Percentiles rank a stretch among this genome's conserved stretches.
Evolutionary conservation across 2,113 vertebrate species (phyloP).

Genomic region (Phrynocephalus versicolor): DNA sequence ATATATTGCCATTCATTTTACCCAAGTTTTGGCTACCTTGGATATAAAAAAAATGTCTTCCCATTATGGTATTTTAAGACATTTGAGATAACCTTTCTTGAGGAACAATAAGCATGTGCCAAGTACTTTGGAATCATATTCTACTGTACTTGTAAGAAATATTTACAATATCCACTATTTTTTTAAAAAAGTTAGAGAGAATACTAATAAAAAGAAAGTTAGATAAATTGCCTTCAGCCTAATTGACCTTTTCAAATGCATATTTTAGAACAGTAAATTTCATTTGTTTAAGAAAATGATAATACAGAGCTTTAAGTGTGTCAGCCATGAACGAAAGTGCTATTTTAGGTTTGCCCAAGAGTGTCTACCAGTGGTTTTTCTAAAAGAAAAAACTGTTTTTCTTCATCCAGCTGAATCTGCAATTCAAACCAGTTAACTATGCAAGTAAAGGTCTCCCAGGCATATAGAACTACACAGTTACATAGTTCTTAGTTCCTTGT

Average conservation of each 20-base stretch:
- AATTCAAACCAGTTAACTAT: not conserved
- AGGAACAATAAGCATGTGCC: not conserved
- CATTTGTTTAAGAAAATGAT: no score
- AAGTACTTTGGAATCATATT: not conserved
- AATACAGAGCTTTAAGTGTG: not conserved
- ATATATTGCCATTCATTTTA: conserved; percentile 39
- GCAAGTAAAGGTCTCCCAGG: not conserved
- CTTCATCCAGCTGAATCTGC: not conserved
- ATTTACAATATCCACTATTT: not conserved
- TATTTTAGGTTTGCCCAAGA: not conserved
- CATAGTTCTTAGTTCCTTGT: not conserved
- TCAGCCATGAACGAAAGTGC: not conserved
- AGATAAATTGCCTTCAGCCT: not conserved
- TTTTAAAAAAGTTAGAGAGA: no score
- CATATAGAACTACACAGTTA: not conserved
- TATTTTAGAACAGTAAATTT: not conserved
- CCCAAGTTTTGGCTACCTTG: conserved; percentile 13
- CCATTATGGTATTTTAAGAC: conserved; percentile 24
- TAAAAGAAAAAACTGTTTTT: no score
- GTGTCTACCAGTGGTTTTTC: not conserved
- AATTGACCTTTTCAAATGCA: not conserved
- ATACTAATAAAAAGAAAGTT: not conserved
- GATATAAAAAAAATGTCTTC: conserved; percentile 27
- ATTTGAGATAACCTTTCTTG: not conserved
- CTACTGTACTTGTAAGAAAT: not conserved